Conservation (phyloP, 2,888 invertebrate species). For the Macrostomum cliftonense region DNA sequence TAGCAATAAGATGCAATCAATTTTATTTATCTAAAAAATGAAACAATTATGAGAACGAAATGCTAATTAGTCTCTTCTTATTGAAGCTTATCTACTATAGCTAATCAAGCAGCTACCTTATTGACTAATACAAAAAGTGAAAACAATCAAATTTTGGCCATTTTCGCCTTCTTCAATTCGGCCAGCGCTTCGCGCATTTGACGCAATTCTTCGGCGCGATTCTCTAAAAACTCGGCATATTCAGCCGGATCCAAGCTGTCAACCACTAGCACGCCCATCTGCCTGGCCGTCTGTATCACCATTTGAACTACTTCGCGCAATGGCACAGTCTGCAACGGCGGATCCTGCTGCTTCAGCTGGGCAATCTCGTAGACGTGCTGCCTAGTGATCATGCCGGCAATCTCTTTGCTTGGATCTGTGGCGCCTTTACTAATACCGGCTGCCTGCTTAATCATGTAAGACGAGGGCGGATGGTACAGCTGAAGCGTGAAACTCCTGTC, state of each 20-base stretch:
- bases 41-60: too few relatives aligned
- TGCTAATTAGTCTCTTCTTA: too few relatives aligned
- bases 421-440: constrained; percentile 71
- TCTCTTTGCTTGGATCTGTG: constrained; percentile 37
- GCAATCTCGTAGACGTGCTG: constrained; percentile 97
- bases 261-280: constrained; percentile 68
- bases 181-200: too few relatives aligned
- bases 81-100: too few relatives aligned
- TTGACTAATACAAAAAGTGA: too few relatives aligned
- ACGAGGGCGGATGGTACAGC: constrained; percentile 67
- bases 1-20: too few relatives aligned
- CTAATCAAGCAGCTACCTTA: too few relatives aligned
- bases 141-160: too few relatives aligned
- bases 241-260: constrained; percentile 55
- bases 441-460: constrained; percentile 75
- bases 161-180: too few relatives aligned
- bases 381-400: constrained; percentile 66
- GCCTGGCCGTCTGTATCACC: constrained; percentile 57
- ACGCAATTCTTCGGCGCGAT: not conserved
- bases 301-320: constrained; percentile 49
- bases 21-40: too few relatives aligned
- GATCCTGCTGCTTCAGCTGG: constrained; percentile 73
- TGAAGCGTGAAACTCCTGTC: constrained; percentile 64
- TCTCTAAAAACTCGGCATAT: constrained; percentile 44
- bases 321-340: constrained; percentile 33